Evolutionary conservation across 2,888 invertebrate genomes (phyloP), one percentile per base, ranked within the genome.

Genomic region (Drosophila diplacantha): DNA sequence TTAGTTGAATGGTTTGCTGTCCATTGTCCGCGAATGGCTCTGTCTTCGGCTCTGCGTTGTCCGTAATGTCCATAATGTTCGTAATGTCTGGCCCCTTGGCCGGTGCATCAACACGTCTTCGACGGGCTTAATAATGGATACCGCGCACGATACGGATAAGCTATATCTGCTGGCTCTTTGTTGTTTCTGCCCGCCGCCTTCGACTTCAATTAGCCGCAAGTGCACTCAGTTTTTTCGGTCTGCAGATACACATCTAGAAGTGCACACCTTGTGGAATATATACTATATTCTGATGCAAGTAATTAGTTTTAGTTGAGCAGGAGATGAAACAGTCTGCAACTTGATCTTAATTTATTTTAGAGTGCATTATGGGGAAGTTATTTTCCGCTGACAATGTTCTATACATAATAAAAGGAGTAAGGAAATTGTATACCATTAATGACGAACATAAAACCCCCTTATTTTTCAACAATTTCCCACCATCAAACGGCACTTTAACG

Each of bases 31-130:
- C 18, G 46, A 64, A 46, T 60, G 49, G 31, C 56, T 31, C 63
- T 58, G 72, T 75, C 64, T 50, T 61, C 34, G 57, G 63, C 29
- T 59, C 39, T 51, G 53, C 16, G 47, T 34, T 41, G 59, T 58
- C 59, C 32, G 14, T 9, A 31, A 18, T 53, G 39, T 55, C 56
- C 20, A 35, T 43, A 41, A 29, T 57, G 58, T 22, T 16, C 35
- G 37, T 22, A 37, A 58, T 59, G 66, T 56, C 69, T 60, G 69
- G 60, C 60, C 38, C 32, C 53, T 52, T 49, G 35, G 24, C 59
- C 61, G 52, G 59, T 69, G 79, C 77, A 79, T 84, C 81, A 83
- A 76, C 84, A 85, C 75, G 77, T 85, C 78, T 73, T 73, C 65
- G 52, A 54, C 34, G 57, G 64, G 59, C 37, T 66, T 78, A 83